Percentiles rank a stretch among this genome's conserved stretches.
Conservation (phyloP, 2,113 vertebrate species). For the Equus przewalskii region DNA sequence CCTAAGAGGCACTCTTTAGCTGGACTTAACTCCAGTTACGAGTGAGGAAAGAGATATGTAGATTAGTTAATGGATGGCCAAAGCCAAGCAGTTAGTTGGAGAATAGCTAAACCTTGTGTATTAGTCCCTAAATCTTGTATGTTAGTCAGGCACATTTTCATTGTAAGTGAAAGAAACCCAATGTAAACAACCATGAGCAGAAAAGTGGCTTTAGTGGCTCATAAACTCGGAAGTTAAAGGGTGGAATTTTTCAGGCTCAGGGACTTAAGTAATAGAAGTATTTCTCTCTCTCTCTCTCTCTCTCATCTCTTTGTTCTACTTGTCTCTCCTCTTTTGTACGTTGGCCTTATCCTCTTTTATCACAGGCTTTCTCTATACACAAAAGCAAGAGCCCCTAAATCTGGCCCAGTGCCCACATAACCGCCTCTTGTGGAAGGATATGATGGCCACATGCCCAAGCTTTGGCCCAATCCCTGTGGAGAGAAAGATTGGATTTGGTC, state of each 20-base stretch:
- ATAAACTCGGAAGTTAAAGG: not conserved
- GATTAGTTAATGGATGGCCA: not conserved
- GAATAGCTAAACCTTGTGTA: not conserved
- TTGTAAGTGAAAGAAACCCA: conserved; percentile 4
- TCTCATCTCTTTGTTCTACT: not conserved
- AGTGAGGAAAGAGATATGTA: not conserved
- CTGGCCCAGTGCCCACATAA: not conserved
- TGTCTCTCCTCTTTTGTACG: not conserved
- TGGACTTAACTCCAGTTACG: not conserved
- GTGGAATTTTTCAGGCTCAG: not conserved
- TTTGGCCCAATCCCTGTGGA: not conserved
- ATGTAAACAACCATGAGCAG: not conserved
- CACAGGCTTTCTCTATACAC: not conserved
- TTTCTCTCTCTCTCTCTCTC: not conserved
- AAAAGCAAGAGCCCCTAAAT: not conserved
- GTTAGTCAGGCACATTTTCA: not conserved
- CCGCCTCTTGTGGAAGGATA: not conserved
- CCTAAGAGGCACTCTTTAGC: not conserved
- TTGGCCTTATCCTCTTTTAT: not conserved
- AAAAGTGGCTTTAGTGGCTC: not conserved
- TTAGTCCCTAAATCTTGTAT: not conserved
- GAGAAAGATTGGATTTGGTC: not conserved
- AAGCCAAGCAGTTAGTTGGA: not conserved
- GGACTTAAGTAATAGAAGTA: not conserved
- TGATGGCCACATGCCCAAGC: not conserved